These are phyloP conservation scores for Pseudococcus longispinus DNA, from an alignment of 2,888 invertebrate genomes.

Conservation along the genomic window DNA sequence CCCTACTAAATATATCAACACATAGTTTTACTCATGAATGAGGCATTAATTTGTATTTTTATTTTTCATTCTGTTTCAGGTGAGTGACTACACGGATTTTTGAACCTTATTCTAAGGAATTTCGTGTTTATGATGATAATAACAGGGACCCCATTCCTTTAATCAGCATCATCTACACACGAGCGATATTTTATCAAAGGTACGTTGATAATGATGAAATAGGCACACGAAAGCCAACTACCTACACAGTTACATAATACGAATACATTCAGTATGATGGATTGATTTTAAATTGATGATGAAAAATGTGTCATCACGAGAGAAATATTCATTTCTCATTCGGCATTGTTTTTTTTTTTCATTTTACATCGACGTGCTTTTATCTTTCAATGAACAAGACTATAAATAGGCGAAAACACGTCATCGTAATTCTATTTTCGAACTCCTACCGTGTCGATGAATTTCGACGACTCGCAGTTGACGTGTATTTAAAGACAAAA, in stretches of 20 bases:
- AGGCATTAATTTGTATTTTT: not conserved
- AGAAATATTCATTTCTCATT: not conserved
- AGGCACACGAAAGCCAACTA: not conserved
- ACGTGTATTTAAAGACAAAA: not conserved
- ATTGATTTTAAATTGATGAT: slow-evolving; percentile 42
- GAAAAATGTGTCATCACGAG: slow-evolving; percentile 23
- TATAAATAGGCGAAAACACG: not conserved
- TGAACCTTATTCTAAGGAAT: not conserved
- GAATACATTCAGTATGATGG: not conserved
- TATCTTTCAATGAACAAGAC: not conserved
- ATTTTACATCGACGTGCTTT: not conserved
- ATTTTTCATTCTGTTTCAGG: not conserved
- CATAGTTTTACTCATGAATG: no score
- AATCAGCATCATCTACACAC: not conserved
- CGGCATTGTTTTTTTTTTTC: slow-evolving; percentile 15
- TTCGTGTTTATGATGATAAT: not conserved
- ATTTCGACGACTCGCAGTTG: not conserved
- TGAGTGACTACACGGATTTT: not conserved
- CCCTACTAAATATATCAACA: no score
- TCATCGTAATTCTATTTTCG: not conserved
- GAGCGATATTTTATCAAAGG: not conserved
- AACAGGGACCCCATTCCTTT: no score
- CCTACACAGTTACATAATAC: not conserved
- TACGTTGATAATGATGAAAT: not conserved
- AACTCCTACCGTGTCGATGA: not conserved